phyloP scores from a whole-genome alignment of 2,888 invertebrate species.

The Teleogryllus oceanicus region DNA sequence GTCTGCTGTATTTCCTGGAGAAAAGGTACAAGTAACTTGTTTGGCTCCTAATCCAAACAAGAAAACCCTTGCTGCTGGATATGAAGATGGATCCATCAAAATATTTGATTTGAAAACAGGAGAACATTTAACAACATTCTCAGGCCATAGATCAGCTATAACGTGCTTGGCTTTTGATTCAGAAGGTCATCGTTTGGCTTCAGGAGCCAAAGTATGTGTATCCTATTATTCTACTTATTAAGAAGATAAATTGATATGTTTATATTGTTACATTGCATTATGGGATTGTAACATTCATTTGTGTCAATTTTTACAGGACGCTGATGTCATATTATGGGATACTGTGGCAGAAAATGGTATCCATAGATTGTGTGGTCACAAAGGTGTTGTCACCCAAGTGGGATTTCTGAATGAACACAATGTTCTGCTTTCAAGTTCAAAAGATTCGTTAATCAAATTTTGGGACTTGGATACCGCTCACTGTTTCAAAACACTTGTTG shows the following conservation, averaged over 20 bases:
- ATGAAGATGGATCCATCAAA: constrained; percentile 82
- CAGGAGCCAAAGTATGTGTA: constrained; percentile 72
- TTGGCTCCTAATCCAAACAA: constrained; percentile 73
- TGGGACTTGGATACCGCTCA: constrained; percentile 95
- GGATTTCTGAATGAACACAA: constrained; percentile 67
- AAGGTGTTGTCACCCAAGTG: constrained; percentile 80
- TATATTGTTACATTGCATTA: neutral
- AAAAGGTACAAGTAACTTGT: constrained; percentile 73
- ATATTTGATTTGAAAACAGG: constrained; percentile 74
- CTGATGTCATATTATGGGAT: constrained; percentile 93
- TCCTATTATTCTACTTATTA: too few relatives aligned
- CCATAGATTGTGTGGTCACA: constrained; percentile 87
- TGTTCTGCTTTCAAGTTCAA: constrained; percentile 76
- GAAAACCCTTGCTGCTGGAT: constrained; percentile 83
- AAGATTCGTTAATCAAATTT: constrained; percentile 93
- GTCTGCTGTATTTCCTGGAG: constrained; percentile 75
- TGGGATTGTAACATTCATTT: neutral
- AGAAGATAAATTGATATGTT: neutral
- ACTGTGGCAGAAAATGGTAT: constrained; percentile 87
- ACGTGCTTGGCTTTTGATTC: constrained; percentile 79
- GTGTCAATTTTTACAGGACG: constrained; percentile 62
- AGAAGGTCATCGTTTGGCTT: constrained; percentile 78
- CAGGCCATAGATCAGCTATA: constrained; percentile 82
- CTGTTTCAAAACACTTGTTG: constrained; percentile 92
- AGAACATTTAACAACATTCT: constrained; percentile 68